Evolutionary conservation across 2,888 invertebrate genomes (phyloP).

Genomic region (Hirtodrosophila duncani): DNA sequence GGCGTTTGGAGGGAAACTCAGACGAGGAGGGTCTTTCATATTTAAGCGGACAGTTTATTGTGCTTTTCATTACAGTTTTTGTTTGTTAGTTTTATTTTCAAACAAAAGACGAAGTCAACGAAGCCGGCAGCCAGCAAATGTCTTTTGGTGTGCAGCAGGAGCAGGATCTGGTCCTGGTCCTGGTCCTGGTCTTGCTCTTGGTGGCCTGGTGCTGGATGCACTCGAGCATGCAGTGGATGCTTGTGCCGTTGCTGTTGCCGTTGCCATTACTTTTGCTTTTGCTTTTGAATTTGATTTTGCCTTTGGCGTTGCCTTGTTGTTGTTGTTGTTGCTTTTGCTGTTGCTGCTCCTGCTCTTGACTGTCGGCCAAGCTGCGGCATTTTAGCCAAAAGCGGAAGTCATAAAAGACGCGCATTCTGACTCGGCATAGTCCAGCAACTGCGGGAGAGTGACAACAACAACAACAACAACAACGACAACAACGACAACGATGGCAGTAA

Average conservation of each 20-base stretch:
- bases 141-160: no score
- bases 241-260: no score
- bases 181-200: no score
- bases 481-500: constrained; percentile 48
- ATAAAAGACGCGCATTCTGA: constrained; percentile 63
- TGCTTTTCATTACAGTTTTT: constrained; percentile 68
- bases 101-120: constrained; percentile 48
- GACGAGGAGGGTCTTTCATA: constrained; percentile 57
- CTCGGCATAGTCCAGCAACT: constrained; percentile 3
- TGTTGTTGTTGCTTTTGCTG: no score
- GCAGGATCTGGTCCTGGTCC: no score
- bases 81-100: constrained; percentile 60
- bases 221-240: constrained; percentile 65
- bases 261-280: no score
- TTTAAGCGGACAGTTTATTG: constrained; percentile 72
- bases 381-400: constrained; percentile 66
- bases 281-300: no score
- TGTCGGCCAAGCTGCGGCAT: constrained; percentile 49
- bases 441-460: constrained; percentile 9
- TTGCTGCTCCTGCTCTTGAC: constrained; percentile 23
- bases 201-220: no score
- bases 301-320: no score
- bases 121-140: constrained; percentile 7
- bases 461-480: constrained; percentile 25
- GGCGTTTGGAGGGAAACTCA: not conserved